Evolutionary conservation across 2,888 invertebrate species (phyloP).

Genomic region (Rhagonycha lutea): DNA sequence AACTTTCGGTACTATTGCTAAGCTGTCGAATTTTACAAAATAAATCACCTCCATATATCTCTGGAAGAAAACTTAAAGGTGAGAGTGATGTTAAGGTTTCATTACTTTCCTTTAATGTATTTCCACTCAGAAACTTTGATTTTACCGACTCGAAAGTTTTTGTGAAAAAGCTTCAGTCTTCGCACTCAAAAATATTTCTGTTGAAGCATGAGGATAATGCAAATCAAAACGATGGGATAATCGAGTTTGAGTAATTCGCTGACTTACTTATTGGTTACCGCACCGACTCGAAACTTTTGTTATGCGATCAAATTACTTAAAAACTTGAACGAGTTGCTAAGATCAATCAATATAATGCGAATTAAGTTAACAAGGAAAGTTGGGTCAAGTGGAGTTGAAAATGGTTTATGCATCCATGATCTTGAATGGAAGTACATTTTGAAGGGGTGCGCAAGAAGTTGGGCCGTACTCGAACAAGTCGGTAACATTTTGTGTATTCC

Average conservation of each 20-base stretch:
- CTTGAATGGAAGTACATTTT: neutral
- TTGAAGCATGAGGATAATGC: neutral
- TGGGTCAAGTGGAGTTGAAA: neutral
- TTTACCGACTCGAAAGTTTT: neutral
- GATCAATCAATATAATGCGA: neutral
- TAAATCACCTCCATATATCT: neutral
- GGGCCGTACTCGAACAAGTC: neutral
- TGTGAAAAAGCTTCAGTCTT: neutral
- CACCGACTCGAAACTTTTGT: neutral
- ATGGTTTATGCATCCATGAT: neutral
- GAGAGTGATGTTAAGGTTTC: neutral
- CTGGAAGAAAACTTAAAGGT: neutral
- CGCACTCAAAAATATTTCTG: neutral
- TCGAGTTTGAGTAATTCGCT: neutral
- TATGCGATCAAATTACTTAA: neutral
- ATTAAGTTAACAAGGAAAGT: neutral
- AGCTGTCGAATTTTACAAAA: neutral
- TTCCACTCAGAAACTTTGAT: neutral
- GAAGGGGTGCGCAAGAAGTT: neutral
- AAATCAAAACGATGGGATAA: neutral
- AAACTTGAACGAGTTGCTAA: neutral
- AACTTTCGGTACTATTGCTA: neutral
- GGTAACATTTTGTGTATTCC: neutral
- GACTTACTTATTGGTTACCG: neutral
- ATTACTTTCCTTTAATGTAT: neutral